These are phyloP conservation scores for Coregonus suidteri DNA, from an alignment of 2,797 vertebrate species.

Conservation along the genomic window DNA sequence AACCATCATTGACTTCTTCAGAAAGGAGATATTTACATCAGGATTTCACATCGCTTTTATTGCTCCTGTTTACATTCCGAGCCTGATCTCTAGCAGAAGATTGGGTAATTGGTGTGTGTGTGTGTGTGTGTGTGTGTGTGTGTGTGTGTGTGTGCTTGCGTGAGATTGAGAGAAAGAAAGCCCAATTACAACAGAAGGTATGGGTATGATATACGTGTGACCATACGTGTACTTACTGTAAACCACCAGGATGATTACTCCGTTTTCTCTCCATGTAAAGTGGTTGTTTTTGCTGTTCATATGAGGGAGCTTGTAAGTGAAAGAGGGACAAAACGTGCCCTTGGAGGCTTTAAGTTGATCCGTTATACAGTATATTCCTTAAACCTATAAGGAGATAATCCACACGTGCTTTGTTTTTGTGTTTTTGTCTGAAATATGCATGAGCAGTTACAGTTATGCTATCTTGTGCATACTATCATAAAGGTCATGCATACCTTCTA, in stretches of 20 bases:
- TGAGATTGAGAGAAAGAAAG: conserved; percentile 8
- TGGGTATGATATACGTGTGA: conserved; percentile 51
- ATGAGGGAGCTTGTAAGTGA: conserved; percentile 37
- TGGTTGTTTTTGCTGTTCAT: conserved; percentile 40
- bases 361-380: too few relatives aligned
- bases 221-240: conserved; percentile 50
- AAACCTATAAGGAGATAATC: too few relatives aligned
- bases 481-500: too few relatives aligned
- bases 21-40: conserved; percentile 28
- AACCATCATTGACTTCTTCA: conserved; percentile 19
- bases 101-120: conserved; percentile 4
- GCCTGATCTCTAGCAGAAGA: conserved; percentile 29
- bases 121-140: not conserved
- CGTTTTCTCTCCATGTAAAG: conserved; percentile 47
- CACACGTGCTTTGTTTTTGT: too few relatives aligned
- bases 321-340: not conserved
- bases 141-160: not conserved
- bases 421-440: too few relatives aligned
- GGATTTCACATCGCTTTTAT: conserved; percentile 29
- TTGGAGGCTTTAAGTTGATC: too few relatives aligned
- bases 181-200: not conserved
- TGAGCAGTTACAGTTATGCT: too few relatives aligned
- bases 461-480: too few relatives aligned
- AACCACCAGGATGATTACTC: conserved; percentile 34
- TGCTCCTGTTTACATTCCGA: conserved; percentile 48